Evolutionary conservation across 2,888 invertebrate species (phyloP), one percentile per base, ranked within the genome.

Genomic region (Mamestra brassicae): DNA sequence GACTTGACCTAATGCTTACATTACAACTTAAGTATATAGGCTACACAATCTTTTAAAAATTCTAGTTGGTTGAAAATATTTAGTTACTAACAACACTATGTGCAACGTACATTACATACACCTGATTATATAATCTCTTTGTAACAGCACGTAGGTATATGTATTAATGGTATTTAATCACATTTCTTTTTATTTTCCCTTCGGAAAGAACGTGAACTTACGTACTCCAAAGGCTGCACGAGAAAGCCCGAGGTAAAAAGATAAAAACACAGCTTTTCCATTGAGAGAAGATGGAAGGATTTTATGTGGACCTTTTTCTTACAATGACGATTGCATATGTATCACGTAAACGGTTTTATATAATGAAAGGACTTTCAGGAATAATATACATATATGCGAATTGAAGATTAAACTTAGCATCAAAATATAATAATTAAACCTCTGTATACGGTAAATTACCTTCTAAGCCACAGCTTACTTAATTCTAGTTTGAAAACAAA

Each of bases 231-330:
- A 84, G 67, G 63, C 68, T 64, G 62, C 62, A 76, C 17, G 69
- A 64, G 75, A 71, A 55, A 68, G 74, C 78, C 69, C 50, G 71
- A 74, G 71, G 75, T 74, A 80, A 74, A 76, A 86, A 81, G 85
- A 84, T 76, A 78, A 85, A 81, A 85, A 86, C 83, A 86, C 69
- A 78, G 74, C 70, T 83, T 86, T 86, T 78, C 78, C 80, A 84
- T 86, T 84, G 61, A 78, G 55, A 64, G 60, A 78, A 81, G 67
- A 61, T n/a, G 62, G 60, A 62, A 71, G 67, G 38, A 72, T 77
- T 83, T 71, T 76, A 54, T 58, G 26, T 26, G 57, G 65, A 70
- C 57, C 76, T 79, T 77, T 83, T 80, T 75, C 61, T 72, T 62
- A 84, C 65, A 75, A 74, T 71, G 75, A 72, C 61, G 45, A 54